Evolutionary conservation across 1,140 invertebrate genomes (phyloP), one percentile per base, ranked within the genome.

Genomic region (Drosophila pruinosa): DNA sequence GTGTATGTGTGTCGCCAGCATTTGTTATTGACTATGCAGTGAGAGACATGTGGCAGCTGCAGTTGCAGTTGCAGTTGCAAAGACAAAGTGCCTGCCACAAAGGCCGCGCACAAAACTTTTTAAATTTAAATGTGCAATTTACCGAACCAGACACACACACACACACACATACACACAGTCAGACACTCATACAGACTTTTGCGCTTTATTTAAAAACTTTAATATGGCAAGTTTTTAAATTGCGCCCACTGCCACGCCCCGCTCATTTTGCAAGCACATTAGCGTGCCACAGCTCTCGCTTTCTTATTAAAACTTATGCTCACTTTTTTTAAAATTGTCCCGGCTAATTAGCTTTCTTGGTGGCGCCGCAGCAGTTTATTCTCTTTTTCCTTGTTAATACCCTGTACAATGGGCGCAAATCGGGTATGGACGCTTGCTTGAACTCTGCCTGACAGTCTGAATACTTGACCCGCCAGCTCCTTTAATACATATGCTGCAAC

Each of bases 51-150:
- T 58, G 54, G 38, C 65, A 62, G 47, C 38, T 67, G 53, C 47
- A 12, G 71, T 77, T 77, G 62, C 68, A 47, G 45, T 62, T 77
- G 68, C 69, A 78, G 70, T 67, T 76, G 56, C 62, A 50, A 12
- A 53, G 50, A 57, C 63, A 68, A 62, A 65, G 63, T 81, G 72
- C 50, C 45, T 28, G 57, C 36, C 50, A 14, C 63, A 54, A 50
- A 28, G 43, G 24, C 12, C 56, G 15, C 8, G 21, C 34, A n/a
- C 34, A 12, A 64, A 86, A 86, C 56, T 88, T 88, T 82, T 88
- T 83, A 88, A 86, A 82, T 89, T 86, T 78, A 88, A 89, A 64
- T 83, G 83, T 68, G 61, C 31, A 78, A 88, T 75, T 78, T 75
- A 68, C 21, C 53, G 43, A 38, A 34, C 21, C 39, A 50, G 38